Evolutionary conservation across 2,888 invertebrate genomes (phyloP).

Genomic region (Luperina testacea): DNA sequence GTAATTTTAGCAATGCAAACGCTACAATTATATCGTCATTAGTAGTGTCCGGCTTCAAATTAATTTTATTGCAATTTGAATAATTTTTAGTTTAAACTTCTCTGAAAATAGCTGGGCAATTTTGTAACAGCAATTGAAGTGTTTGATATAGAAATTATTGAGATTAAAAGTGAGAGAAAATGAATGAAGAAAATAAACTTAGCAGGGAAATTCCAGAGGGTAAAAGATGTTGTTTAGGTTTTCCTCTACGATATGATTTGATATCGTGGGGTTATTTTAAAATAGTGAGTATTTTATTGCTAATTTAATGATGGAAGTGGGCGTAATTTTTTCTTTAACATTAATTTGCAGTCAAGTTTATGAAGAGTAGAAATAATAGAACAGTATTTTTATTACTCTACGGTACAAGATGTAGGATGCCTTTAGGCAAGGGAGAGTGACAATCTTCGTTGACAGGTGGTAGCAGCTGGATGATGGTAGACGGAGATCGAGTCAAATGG

Average conservation of each 20-base stretch:
- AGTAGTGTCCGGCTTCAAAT: neutral
- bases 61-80: neutral
- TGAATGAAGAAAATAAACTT: conserved; percentile 5
- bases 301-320: neutral
- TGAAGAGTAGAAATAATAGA: neutral
- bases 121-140: neutral
- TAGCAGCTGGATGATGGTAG: too few species aligned
- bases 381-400: neutral
- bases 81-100: neutral
- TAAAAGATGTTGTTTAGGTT: conserved; percentile 63
- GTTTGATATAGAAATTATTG: neutral
- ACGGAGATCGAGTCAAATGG: too few species aligned
- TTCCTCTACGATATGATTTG: conserved; percentile 65
- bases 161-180: neutral
- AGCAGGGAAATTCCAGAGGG: conserved; percentile 45
- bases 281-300: conserved; percentile 53
- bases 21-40: neutral
- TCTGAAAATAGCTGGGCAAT: neutral
- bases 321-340: neutral
- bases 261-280: conserved; percentile 62
- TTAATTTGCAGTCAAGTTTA: neutral
- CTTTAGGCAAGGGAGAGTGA: neutral
- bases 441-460: neutral
- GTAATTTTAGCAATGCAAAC: conserved; percentile 1
- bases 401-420: too few species aligned